A percentile compares a stretch with the other conserved stretches of the same genome.
These are phyloP conservation scores for Oceanodroma tethys DNA, from an alignment of 2,113 vertebrate species.

Conservation along the genomic window DNA sequence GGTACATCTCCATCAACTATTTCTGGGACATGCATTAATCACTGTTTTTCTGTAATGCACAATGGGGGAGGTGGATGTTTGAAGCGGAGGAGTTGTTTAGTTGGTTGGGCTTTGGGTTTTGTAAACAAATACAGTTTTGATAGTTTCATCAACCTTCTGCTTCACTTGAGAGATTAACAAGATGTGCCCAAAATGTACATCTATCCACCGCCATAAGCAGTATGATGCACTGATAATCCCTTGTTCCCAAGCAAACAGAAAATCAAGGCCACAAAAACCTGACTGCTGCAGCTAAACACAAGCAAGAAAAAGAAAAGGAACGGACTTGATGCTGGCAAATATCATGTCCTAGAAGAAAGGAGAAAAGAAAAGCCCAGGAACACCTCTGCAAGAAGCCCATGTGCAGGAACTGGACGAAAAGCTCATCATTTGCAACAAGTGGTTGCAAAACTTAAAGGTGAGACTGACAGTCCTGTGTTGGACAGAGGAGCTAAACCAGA, in stretches of 20 bases:
- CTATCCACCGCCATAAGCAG: rapidly evolving
- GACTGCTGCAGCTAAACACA: not conserved
- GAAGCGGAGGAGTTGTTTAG: not conserved
- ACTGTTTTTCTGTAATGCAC: not conserved
- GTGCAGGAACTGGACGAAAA: rapidly evolving
- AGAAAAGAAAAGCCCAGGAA: not conserved
- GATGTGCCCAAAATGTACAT: rapidly evolving
- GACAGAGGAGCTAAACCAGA: not conserved
- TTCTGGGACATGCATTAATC: not conserved
- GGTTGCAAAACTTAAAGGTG: rapidly evolving
- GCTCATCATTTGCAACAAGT: rapidly evolving
- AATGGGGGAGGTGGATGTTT: rapidly evolving
- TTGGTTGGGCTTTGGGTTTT: not conserved
- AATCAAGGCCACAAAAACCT: not conserved
- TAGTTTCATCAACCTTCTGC: not conserved
- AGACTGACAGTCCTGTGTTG: too few species aligned
- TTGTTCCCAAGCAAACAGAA: not conserved
- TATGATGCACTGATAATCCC: not conserved
- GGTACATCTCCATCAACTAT: not conserved
- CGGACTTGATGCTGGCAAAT: not conserved
- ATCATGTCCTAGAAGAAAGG: rapidly evolving
- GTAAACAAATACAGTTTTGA: not conserved
- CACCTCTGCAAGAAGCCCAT: rapidly evolving
- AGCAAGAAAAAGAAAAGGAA: not conserved
- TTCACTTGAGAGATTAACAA: not conserved